Base-by-base conservation (phyloP, 2,113 vertebrate species). In the Tetrax tetrax region DNA sequence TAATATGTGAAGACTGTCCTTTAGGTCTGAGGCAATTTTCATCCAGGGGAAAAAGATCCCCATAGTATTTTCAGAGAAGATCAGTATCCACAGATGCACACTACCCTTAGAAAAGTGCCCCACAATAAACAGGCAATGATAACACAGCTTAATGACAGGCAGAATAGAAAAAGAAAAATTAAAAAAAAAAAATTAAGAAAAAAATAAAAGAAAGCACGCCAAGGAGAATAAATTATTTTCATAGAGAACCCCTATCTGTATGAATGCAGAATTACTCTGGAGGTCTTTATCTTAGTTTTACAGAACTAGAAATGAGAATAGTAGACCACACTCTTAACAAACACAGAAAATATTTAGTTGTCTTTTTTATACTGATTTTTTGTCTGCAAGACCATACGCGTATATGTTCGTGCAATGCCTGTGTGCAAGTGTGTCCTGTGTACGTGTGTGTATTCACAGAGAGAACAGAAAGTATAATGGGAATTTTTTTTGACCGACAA, bases 1-100 rank as follows among this genome's bases (percentile, higher is more conserved):
- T 92, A 89, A 84, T 85, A 82, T 95, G 93, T 65, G 74, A 95
- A 75, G 64, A 77, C 14, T 90, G 29, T 81, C 51, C 35, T 94
- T 94, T 57, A 86, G 20, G 37, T 71, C n/a, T 57, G 50, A 64
- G 16, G 31, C 65, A 48, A 25, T 87, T 92, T 93, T 79, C 33
- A 48, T 56, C 23, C 20, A 59, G 37, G 24, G 24, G 61, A 90
- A 81, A 71, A 16, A 45, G 12, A 69, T 83, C 37, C 17, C 6
- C 57, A 4, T 9, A 63, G 17, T 41, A 59, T 66, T 63, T 87
- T 54, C 41, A 63, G 29, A 90, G 31, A 4, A 68, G 22, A 65
- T 54, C 33, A 43, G 37, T 54, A 81, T 29, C 38, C 29, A 68
- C 23, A 89, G 56, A 78, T 19, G 13, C 11, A 51, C 7, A 57